phyloP scores from a whole-genome alignment of 2,888 invertebrate genomes.

The Drosophila subquinaria region DNA sequence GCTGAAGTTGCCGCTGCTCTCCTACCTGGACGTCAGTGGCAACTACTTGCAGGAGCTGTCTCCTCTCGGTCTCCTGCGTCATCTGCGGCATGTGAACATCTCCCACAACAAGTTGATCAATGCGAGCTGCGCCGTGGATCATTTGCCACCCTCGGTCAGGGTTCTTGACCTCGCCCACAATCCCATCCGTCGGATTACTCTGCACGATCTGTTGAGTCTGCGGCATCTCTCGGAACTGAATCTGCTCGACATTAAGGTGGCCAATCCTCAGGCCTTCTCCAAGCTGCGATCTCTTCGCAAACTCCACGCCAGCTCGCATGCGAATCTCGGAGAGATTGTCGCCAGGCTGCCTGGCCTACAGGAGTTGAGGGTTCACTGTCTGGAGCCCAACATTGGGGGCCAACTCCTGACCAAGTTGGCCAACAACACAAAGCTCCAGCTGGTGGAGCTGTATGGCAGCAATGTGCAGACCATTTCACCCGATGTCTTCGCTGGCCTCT shows the following conservation, averaged over 20 bases:
- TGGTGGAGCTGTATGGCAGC: slow-evolving; percentile 92
- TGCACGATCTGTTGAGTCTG: slow-evolving; percentile 85
- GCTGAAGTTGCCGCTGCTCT: slow-evolving; percentile 91
- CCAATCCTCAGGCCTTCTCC: slow-evolving; percentile 91
- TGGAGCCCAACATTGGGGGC: slow-evolving; percentile 90
- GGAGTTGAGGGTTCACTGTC: slow-evolving; percentile 91
- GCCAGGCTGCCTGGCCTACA: slow-evolving; percentile 90
- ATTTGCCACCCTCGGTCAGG: slow-evolving; percentile 90
- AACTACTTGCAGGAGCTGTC: slow-evolving; percentile 91
- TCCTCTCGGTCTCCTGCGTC: slow-evolving; percentile 90
- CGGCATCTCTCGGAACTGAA: slow-evolving; percentile 91
- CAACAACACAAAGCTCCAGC: slow-evolving; percentile 92
- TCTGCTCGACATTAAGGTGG: slow-evolving; percentile 90
- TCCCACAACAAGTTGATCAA: slow-evolving; percentile 91
- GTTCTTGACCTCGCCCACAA: slow-evolving; percentile 93
- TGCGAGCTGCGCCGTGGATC: no score
- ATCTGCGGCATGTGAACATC: slow-evolving; percentile 91
- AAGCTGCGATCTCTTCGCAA: no score
- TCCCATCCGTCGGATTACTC: slow-evolving; percentile 91
- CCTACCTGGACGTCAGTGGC: slow-evolving; percentile 92
- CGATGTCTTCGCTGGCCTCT: slow-evolving; percentile 91
- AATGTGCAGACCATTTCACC: slow-evolving; percentile 91
- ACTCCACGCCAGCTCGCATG: no score
- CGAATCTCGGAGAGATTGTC: no score
- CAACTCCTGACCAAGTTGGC: slow-evolving; percentile 89